These are phyloP conservation scores for Chionomys nivalis DNA, from an alignment of 2,113 vertebrate genomes.

Conservation along the genomic window DNA sequence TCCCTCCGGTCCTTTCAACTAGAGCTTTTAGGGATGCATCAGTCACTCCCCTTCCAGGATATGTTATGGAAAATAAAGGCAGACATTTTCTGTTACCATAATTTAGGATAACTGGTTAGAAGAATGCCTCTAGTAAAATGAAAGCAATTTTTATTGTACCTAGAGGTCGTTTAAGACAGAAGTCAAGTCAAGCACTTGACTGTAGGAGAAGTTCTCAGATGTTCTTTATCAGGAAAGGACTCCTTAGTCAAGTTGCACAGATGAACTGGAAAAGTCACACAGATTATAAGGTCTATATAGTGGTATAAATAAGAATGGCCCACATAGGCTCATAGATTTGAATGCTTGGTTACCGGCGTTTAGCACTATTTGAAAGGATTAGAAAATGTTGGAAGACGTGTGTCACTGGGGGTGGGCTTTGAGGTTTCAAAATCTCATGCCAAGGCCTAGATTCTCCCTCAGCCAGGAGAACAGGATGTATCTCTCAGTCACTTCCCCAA, in stretches of 20 bases:
- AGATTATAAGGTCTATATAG: too few relatives aligned
- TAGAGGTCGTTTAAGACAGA: background rate
- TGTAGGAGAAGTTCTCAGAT: background rate
- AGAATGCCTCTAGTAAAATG: slow-evolving; percentile 1
- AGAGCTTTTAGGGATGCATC: background rate
- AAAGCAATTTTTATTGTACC: background rate
- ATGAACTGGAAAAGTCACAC: background rate
- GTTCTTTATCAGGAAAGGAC: background rate
- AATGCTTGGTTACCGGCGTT: background rate
- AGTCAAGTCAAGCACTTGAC: background rate
- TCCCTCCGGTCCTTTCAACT: background rate
- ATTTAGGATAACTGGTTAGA: slow-evolving; percentile 12
- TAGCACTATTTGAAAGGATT: background rate
- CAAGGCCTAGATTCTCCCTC: background rate
- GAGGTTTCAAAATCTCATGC: background rate
- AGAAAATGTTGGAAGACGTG: background rate
- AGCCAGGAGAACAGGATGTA: background rate
- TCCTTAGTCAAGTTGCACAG: background rate
- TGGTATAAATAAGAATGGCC: background rate
- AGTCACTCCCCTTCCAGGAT: background rate
- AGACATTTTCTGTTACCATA: background rate
- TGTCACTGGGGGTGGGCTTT: background rate
- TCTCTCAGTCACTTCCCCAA: background rate
- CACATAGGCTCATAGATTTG: background rate
- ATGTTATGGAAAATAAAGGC: background rate